Evolutionary conservation across 2,888 invertebrate species (phyloP), one percentile per base, ranked within the genome.

Genomic region (Pollenia amentaria): DNA sequence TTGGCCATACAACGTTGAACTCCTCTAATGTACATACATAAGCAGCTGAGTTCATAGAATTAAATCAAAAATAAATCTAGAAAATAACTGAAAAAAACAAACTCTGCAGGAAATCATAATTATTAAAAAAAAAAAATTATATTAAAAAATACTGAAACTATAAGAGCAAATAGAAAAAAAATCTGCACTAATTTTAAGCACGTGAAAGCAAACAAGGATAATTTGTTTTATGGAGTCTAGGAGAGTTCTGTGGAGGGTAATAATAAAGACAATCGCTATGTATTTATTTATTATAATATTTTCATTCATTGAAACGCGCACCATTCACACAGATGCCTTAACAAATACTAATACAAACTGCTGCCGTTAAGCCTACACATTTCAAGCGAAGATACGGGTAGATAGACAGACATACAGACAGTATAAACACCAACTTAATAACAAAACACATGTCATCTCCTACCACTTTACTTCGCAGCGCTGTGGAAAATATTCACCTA

Each of bases 171-270:
- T 2, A 14, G 11, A 14, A 70, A 29, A 18, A 62, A 64, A 80
- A 29, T 6, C 10, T 53, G 53, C 69, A 70, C 75, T 76, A 69
- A 85, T 76, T 85, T 80, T 2, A 46, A 80, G 75, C 84, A 85
- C 84, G 84, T 85, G 84, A 76, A 78, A 70, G 44, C 64, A 53
- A 80, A 60, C 67, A 69, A 53, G 79, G 67, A 79, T 69, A 84
- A 84, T 73, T 67, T 48, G 8, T 51, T 51, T 57, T 62, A 7
- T 14, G 14, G 7, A 70, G 44, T 51, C 53, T 42, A 7, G 3
- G n/a, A 21, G 11, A 12, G 42, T 29, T 11, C 18, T 29, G 29
- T 29, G 29, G 29, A 29, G 42, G 16, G 42, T 11, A 16, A 48
- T 11, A 38, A 29, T 48, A 16, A 38, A 51, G 9, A 38, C 29